These are phyloP conservation scores for Coracias cyanogaster DNA, from an alignment of 2,797 vertebrate species.

Conservation along the genomic window DNA sequence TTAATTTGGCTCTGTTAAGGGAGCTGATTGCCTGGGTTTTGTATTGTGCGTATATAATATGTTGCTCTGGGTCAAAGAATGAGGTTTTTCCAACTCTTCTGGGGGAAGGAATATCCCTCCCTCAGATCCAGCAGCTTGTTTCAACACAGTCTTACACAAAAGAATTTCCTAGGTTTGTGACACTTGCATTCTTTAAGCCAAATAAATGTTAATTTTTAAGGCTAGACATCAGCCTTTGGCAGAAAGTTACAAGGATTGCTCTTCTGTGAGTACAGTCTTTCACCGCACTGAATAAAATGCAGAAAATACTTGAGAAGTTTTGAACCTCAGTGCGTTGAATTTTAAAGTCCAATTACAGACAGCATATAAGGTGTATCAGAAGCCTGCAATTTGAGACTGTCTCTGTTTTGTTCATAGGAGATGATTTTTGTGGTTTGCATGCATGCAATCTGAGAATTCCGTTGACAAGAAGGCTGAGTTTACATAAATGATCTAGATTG, in stretches of 20 bases:
- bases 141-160: background rate
- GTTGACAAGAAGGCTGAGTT: slow-evolving; percentile 88
- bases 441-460: slow-evolving; percentile 81
- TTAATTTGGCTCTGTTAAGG: slow-evolving; percentile 63
- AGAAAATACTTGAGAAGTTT: slow-evolving; percentile 53
- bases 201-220: slow-evolving; percentile 50
- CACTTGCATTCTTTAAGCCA: slow-evolving; percentile 9
- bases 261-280: slow-evolving; percentile 28
- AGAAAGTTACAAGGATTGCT: background rate
- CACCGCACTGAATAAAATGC: background rate
- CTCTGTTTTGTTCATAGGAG: slow-evolving; percentile 84
- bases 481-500: slow-evolving; percentile 86
- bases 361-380: slow-evolving; percentile 73
- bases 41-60: background rate
- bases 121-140: background rate
- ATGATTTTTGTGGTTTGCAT: slow-evolving; percentile 86
- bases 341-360: slow-evolving; percentile 73
- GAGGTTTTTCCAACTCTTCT: background rate
- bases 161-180: slow-evolving; percentile 38
- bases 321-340: slow-evolving; percentile 72
- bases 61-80: slow-evolving; percentile 19
- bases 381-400: slow-evolving; percentile 77
- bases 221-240: background rate
- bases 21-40: slow-evolving; percentile 52
- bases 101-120: background rate